Conservation (phyloP, 1,140 invertebrate genomes). For the Neotoxoptera formosana region DNA sequence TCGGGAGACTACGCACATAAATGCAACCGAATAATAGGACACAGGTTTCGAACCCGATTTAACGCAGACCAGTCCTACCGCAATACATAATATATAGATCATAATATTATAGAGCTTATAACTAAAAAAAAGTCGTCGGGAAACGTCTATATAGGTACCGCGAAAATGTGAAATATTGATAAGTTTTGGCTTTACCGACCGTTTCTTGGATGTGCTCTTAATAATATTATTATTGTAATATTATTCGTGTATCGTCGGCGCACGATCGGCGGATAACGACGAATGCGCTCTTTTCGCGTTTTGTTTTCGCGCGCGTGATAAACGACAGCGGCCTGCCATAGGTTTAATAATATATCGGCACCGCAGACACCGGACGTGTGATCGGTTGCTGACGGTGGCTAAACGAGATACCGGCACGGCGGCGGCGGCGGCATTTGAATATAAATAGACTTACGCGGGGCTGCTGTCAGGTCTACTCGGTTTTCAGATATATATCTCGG, state of each 20-base stretch:
- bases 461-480: not conserved
- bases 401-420: not conserved
- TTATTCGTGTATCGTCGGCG: too few species aligned
- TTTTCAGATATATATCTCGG: not conserved
- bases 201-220: not conserved
- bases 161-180: not conserved
- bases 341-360: not conserved
- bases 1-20: too few species aligned
- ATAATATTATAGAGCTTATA: too few species aligned
- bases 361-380: not conserved
- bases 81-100: too few species aligned
- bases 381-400: not conserved
- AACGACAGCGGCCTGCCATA: not conserved
- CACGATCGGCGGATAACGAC: not conserved
- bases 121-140: too few species aligned
- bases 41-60: too few species aligned
- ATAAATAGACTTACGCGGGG: conserved; percentile 1
- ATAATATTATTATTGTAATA: not conserved
- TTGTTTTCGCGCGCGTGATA: not conserved
- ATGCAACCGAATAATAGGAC: too few species aligned
- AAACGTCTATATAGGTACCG: not conserved
- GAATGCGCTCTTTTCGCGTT: not conserved
- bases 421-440: conserved; percentile 33
- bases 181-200: not conserved
- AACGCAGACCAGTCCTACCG: too few species aligned